Evolutionary conservation across 2,113 vertebrate species (phyloP).

Genomic region (Ascaphus truei): DNA sequence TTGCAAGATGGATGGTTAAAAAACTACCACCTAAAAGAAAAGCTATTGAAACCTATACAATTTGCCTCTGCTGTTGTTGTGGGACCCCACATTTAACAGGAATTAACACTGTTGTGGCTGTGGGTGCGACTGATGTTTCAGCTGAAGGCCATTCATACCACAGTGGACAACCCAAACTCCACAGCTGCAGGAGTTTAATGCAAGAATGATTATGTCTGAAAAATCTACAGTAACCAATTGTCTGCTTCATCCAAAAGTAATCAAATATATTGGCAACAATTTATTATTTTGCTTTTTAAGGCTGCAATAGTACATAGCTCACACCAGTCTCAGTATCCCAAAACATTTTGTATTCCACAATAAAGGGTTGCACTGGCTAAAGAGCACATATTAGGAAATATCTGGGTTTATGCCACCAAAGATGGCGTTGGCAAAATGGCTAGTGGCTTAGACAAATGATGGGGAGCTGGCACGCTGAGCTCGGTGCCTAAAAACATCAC

Average conservation of each 20-base stretch:
- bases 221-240: background rate
- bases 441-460: no score
- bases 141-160: background rate
- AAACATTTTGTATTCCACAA: background rate
- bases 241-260: background rate
- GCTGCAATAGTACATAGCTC: no score
- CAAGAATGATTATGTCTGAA: background rate
- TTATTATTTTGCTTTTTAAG: background rate
- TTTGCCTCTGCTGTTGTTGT: no score
- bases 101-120: no score
- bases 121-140: background rate
- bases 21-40: no score
- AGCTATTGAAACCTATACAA: no score
- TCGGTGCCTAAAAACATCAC: no score
- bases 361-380: no score
- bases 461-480: no score
- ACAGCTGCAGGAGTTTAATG: conserved; percentile 20
- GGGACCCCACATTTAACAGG: no score
- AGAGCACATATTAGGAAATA: background rate
- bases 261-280: conserved; percentile 1
- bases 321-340: background rate
- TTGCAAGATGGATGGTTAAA: no score
- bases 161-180: background rate
- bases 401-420: background rate
- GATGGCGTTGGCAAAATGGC: no score